Base-by-base conservation (phyloP, 2,888 invertebrate species). In the Pyralis farinalis region DNA sequence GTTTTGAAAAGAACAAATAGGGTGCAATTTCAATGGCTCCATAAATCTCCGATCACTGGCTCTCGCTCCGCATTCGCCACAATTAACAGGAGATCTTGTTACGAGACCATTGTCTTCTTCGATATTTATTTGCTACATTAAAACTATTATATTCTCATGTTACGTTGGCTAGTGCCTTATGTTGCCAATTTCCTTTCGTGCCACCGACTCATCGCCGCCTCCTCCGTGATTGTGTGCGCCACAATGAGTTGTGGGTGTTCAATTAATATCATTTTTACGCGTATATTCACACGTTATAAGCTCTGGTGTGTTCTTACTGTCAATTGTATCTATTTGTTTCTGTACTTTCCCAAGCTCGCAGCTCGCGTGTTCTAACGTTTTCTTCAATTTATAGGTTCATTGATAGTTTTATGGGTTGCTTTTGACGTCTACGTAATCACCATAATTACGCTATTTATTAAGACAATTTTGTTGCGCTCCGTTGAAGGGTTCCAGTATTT, bases 91-190 rank as follows among this genome's bases (percentile, higher is more conserved):
- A 77, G 73, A 81, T 85, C 81, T 80, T 71, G 77, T 85, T 83
- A 85, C 83, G 56, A 57, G 60, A 78, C 72, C 78, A 86, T 88
- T 88, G 86, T 88, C 74, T 84, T 78, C 75, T 67, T 71, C 68
- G 75, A 81, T 82, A 84, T 88, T 87, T 86, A 87, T 85, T 76
- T 77, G 69, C 73, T 65, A 72, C 77, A 81, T 80, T 81, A 81
- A 74, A 78, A 80, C 78, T 82, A 86, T 82, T 84, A 83, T 86
- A 71, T 72, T 77, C 72, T 73, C 69, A 66, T 72, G 71, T 80
- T 73, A 71, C 71, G 55, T 53, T 49, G 56, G 57, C 51, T 55
- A 53, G 66, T 71, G 59, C 58, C 55, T 65, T 71, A 68, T 71
- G 65, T 69, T 70, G 66, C 73, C 71, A 69, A 76, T 79, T 75